Percentiles rank a stretch among this genome's conserved stretches.
Conservation (phyloP, 2,888 invertebrate species). For the Coenonympha arcania region DNA sequence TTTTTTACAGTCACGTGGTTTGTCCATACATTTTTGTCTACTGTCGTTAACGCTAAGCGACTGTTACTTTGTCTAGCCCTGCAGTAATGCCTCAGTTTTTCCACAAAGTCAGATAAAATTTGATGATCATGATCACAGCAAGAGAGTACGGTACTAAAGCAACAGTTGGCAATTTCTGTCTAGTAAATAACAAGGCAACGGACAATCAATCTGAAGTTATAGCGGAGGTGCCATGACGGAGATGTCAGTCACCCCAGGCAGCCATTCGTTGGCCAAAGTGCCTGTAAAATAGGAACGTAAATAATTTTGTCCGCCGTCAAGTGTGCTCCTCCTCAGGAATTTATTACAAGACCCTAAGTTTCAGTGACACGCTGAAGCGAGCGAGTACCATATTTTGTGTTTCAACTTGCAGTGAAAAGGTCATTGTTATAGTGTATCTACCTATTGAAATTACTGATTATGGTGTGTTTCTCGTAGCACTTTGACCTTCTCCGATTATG, state of each 20-base stretch:
- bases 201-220: slow-evolving; percentile 24
- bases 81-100: too few species aligned
- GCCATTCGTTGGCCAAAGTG: slow-evolving; percentile 64
- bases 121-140: neutral
- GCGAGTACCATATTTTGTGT: too few species aligned
- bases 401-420: too few species aligned
- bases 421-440: too few species aligned
- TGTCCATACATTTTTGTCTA: too few species aligned
- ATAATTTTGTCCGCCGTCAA: slow-evolving; percentile 73
- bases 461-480: too few species aligned
- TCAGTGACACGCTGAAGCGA: slow-evolving; percentile 30
- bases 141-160: neutral
- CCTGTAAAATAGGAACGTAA: slow-evolving; percentile 72
- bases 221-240: slow-evolving; percentile 45
- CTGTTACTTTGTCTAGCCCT: too few species aligned
- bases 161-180: too few species aligned
- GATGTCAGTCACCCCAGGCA: slow-evolving; percentile 66
- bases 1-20: too few species aligned
- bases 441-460: too few species aligned
- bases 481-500: too few species aligned
- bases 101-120: neutral
- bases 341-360: slow-evolving; percentile 53
- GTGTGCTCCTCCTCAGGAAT: slow-evolving; percentile 68
- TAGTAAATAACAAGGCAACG: slow-evolving; percentile 2
- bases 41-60: too few species aligned